Evolutionary conservation across 2,113 vertebrate species (phyloP).

Genomic region (Taxidea taxus): DNA sequence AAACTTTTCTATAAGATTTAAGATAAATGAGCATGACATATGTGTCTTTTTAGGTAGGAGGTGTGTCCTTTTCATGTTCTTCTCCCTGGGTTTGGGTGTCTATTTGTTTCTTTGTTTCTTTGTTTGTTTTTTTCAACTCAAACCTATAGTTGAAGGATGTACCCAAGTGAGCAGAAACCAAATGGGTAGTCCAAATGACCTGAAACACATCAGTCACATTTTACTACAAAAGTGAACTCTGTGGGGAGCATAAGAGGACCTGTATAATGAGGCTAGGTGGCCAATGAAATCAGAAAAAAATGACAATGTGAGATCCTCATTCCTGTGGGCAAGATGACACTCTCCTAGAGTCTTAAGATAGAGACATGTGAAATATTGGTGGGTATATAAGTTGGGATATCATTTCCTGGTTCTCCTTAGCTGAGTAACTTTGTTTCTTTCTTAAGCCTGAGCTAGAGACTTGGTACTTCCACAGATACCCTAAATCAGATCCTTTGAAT

Average conservation of each 20-base stretch:
- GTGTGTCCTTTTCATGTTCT: background rate
- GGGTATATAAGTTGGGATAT: accelerated
- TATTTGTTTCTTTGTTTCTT: background rate
- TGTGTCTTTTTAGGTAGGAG: no score
- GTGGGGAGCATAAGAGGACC: background rate
- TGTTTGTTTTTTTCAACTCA: background rate
- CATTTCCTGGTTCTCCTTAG: background rate
- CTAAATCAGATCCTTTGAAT: background rate
- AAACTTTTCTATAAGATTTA: no score
- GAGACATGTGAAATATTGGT: background rate
- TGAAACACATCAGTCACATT: background rate
- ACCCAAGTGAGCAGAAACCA: background rate
- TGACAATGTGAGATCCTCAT: accelerated
- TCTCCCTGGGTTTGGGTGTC: background rate
- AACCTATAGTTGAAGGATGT: background rate
- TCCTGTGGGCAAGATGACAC: accelerated
- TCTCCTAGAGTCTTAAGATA: background rate
- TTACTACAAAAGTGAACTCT: background rate
- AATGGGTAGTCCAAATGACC: background rate
- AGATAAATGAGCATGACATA: background rate
- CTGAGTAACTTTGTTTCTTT: background rate
- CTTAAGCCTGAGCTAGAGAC: background rate
- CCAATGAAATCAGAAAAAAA: background rate
- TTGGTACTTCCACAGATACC: background rate
- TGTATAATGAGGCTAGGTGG: background rate